Percentiles rank a stretch among this genome's conserved stretches.
These are phyloP conservation scores for Hiodon alosoides DNA, from an alignment of 2,113 vertebrate species.

Conservation along the genomic window DNA sequence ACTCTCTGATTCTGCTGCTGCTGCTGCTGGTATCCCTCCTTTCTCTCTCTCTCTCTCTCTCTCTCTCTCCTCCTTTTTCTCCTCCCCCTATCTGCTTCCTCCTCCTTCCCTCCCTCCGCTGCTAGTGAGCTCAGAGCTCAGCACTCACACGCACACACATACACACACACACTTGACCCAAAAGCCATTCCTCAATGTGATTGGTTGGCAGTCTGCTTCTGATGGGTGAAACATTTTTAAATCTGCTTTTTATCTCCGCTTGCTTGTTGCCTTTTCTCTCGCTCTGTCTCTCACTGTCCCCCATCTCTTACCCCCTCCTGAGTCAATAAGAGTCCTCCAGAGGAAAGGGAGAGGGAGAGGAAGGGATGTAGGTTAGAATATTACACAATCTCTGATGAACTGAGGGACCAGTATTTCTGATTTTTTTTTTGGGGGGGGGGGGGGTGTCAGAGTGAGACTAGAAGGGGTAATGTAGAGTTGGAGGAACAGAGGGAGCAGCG, in stretches of 20 bases:
- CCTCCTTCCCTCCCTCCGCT: neutral
- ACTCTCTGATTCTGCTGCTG: conserved; percentile 42
- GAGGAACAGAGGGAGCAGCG: too few species aligned
- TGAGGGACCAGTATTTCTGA: too few species aligned
- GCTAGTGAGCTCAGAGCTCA: conserved; percentile 5
- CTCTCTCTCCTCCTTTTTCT: conserved; percentile 31
- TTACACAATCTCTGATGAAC: too few species aligned
- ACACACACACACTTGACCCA: conserved; percentile 29
- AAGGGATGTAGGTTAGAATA: too few species aligned
- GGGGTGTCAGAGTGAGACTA: neutral
- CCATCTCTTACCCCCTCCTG: too few species aligned
- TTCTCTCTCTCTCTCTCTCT: conserved; percentile 30
- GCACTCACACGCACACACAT: conserved; percentile 7
- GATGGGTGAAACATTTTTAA: conserved; percentile 4
- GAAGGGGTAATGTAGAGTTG: neutral
- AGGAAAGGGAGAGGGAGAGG: too few species aligned
- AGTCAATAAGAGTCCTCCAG: too few species aligned
- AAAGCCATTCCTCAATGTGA: conserved; percentile 17
- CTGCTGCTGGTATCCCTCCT: conserved; percentile 36
- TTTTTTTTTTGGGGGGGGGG: too few species aligned
- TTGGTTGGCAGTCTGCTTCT: conserved; percentile 17
- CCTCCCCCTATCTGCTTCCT: conserved; percentile 50
- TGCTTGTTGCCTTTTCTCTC: neutral
- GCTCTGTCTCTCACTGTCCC: too few species aligned
- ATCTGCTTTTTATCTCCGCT: neutral